Evolutionary conservation across 1,140 invertebrate species (phyloP).

Genomic region (Apis mellifera): Amel_HAv3.1 CM009933.2:7079001-7079500

Average conservation of each 20-base stretch:
- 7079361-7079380: too few species aligned
- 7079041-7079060: constrained; percentile 59
- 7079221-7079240: constrained; percentile 24
- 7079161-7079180: background rate
- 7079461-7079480: too few species aligned
- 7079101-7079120: background rate
- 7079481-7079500: too few species aligned
- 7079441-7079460: too few species aligned
- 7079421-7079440: too few species aligned
- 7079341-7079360: too few species aligned
- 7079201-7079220: constrained; percentile 39
- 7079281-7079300: too few species aligned
- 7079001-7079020: constrained; percentile 62
- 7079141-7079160: too few species aligned
- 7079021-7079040: constrained; percentile 51
- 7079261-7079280: background rate
- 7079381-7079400: too few species aligned
- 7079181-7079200: constrained; percentile 45
- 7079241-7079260: constrained; percentile 5
- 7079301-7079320: background rate
- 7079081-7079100: constrained; percentile 20
- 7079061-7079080: constrained; percentile 63
- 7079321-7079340: background rate
- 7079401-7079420: too few species aligned
- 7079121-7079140: constrained; percentile 27